A percentile compares a stretch with the other conserved stretches of the same genome.
These are phyloP conservation scores for Reticulitermes lucifugus DNA, from an alignment of 2,888 invertebrate genomes.

Conservation along the genomic window DNA sequence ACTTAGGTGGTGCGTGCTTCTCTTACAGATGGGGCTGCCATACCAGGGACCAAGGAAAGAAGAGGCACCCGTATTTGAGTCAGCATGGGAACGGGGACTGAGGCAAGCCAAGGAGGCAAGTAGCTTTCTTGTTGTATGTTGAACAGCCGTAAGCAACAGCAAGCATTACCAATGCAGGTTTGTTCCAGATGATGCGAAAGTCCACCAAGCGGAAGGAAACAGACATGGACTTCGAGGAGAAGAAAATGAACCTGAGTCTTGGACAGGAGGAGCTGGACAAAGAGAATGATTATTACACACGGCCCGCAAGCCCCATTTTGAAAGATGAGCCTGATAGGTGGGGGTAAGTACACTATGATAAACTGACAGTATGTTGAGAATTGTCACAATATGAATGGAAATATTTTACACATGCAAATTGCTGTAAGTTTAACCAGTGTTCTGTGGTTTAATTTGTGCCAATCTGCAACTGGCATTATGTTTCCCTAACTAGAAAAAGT, in stretches of 20 bases:
- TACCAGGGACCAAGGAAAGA: conserved; percentile 58
- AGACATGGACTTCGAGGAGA: conserved; percentile 95
- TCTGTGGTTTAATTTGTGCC: no score
- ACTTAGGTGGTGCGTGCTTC: no score
- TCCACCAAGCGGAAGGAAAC: conserved; percentile 94
- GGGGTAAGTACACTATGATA: conserved; percentile 52
- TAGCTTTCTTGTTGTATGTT: neutral
- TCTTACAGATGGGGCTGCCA: neutral
- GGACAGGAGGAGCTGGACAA: conserved; percentile 80
- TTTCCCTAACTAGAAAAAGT: no score
- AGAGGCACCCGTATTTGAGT: conserved; percentile 80
- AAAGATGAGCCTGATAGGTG: conserved; percentile 56
- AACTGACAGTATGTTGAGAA: neutral
- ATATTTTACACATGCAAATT: no score
- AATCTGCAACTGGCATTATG: no score
- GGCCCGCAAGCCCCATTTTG: conserved; percentile 73
- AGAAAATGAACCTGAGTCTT: conserved; percentile 90
- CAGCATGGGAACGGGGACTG: conserved; percentile 96
- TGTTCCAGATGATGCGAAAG: conserved; percentile 79
- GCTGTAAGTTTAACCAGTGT: no score
- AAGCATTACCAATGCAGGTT: conserved; percentile 7
- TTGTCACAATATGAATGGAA: no score
- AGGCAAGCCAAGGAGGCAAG: conserved; percentile 92
- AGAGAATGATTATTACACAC: conserved; percentile 78
- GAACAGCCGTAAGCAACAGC: neutral